These are phyloP conservation scores for Dinocampus coccinellae DNA, from an alignment of 2,888 invertebrate genomes.

Conservation along the genomic window DNA sequence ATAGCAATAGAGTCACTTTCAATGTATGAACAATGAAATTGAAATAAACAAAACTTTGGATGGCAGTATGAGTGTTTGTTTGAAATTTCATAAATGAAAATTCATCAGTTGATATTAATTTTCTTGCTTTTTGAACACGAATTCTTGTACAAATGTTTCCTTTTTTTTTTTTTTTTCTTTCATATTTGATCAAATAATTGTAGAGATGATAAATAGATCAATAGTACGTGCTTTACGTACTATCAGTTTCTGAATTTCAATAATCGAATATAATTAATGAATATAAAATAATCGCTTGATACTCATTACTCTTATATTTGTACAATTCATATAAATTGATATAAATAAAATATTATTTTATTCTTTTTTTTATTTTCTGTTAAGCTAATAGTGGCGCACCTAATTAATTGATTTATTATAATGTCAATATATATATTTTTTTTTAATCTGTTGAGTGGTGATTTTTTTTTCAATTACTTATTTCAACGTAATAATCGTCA, in stretches of 20 bases:
- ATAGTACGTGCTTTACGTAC: background rate
- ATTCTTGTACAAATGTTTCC: background rate
- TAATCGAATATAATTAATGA: background rate
- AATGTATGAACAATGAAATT: background rate
- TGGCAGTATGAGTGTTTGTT: too few relatives aligned
- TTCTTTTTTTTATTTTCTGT: background rate
- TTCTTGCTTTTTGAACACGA: background rate
- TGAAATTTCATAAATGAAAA: too few relatives aligned
- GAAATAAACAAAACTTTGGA: too few relatives aligned
- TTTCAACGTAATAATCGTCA: background rate
- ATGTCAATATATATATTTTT: background rate
- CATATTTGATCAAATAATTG: background rate
- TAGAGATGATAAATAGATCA: background rate
- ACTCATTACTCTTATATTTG: background rate
- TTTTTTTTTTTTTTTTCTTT: background rate
- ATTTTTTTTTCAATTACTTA: background rate
- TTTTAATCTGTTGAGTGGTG: background rate
- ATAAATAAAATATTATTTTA: background rate
- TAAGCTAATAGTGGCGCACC: background rate
- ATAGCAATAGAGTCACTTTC: too few relatives aligned
- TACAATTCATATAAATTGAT: constrained; percentile 14
- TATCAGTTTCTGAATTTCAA: background rate
- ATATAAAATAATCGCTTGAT: background rate
- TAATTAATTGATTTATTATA: background rate
- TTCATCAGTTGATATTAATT: background rate